Base-by-base conservation (phyloP, 2,888 invertebrate genomes). In the Diachrysia chrysitis region DNA sequence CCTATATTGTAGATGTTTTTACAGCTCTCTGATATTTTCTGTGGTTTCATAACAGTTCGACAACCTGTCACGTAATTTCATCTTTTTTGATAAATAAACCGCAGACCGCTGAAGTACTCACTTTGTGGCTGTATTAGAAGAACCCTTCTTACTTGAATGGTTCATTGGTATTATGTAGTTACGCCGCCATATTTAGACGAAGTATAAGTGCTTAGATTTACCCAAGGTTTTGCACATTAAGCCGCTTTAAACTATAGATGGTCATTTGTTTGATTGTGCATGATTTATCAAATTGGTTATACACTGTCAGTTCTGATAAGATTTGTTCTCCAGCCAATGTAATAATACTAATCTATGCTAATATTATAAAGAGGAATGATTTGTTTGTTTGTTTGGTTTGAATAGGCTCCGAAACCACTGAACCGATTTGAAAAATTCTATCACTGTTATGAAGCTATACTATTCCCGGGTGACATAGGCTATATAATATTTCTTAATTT, bases 21-120 rank as follows among this genome's bases (percentile, higher is more conserved):
- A n/a, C 51, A 37, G 21, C 25, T 46, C 35, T 46, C 37, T 65
- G 21, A 63, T 56, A 63, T 64, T 59, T 29, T 29, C 53, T 76
- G 73, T 53, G 71, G 80, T 72, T 74, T 42, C 16, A 25, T 61
- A 71, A n/a, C n/a, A 70, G 75, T 72, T 76, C 75, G 53, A 63
- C 19, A 60, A 69, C 78, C 80, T 74, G 74, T 65, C 67, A 71
- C 53, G 76, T 76, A 72, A 79, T 67, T 29, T 65, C 63, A 63
- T 61, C 1, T 69, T 79, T 78, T 71, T 78, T 73, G 46, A 42
- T 69, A 58, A 71, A 72, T 63, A 59, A 56, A 78, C 78, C 79
- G 66, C 78, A 71, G 68, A 60, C 59, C 59, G 9, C 57, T 12
- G 12, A 14, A 53, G 53, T 63, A 57, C 51, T 69, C 53, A 67